Conservation (phyloP, 2,113 vertebrate genomes). For the Calidris pygmaea region DNA sequence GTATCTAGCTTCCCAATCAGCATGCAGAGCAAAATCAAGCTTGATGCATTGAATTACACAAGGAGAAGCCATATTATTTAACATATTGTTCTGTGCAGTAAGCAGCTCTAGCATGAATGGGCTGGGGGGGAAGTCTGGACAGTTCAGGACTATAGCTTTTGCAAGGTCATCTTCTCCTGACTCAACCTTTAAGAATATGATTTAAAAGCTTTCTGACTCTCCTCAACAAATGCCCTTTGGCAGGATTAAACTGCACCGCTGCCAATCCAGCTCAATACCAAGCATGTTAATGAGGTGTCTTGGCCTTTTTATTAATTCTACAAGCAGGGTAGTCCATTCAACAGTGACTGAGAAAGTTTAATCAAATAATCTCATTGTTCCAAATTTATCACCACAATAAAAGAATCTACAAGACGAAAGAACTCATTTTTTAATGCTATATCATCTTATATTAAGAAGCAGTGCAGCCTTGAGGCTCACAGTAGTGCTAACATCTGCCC, state of each 20-base stretch:
- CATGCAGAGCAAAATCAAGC: background rate
- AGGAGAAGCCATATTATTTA: background rate
- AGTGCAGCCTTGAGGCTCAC: background rate
- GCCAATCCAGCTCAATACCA: slow-evolving; percentile 36
- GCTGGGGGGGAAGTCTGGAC: background rate
- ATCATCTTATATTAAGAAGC: background rate
- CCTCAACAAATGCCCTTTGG: slow-evolving; percentile 3
- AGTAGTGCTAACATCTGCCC: background rate
- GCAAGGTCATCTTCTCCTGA: slow-evolving; percentile 23
- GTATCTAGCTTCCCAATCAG: background rate
- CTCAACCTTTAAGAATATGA: slow-evolving; percentile 31
- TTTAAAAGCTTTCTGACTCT: slow-evolving; percentile 46
- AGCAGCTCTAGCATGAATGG: background rate
- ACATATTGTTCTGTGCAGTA: background rate
- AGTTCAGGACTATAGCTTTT: background rate
- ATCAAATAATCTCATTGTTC: slow-evolving; percentile 54
- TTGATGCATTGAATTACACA: background rate
- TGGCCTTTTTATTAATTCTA: slow-evolving; percentile 60
- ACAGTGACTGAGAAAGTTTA: slow-evolving; percentile 30
- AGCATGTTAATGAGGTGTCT: slow-evolving; percentile 47
- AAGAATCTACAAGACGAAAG: slow-evolving; percentile 1
- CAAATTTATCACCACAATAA: slow-evolving; percentile 48
- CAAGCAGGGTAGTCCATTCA: slow-evolving; percentile 44
- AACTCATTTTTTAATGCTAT: background rate
- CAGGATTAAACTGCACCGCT: background rate